A percentile compares a stretch with the other conserved stretches of the same genome.
phyloP scores from a whole-genome alignment of 2,888 invertebrate genomes.

The Cryptophagus acutangulus region DNA sequence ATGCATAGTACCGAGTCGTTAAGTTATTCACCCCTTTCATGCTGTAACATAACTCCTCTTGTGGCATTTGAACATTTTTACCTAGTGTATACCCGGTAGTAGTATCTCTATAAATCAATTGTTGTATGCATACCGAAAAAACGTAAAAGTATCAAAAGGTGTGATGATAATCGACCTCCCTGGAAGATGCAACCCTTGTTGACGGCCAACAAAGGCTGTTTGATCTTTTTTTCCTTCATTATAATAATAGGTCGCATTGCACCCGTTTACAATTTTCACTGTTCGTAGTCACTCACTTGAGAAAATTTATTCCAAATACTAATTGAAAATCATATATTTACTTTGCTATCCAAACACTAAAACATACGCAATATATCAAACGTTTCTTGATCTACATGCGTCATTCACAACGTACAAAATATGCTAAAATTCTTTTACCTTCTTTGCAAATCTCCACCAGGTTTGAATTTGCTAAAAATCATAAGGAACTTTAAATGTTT shows the following conservation, averaged over 20 bases:
- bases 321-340: constrained; percentile 9
- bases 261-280: constrained; percentile 24
- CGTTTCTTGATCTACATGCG: too few species aligned
- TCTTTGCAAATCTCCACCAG: too few species aligned
- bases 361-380: neutral
- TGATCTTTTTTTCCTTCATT: constrained; percentile 30
- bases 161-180: constrained; percentile 43
- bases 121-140: constrained; percentile 18
- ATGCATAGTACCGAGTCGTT: too few species aligned
- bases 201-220: constrained; percentile 34
- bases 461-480: too few species aligned
- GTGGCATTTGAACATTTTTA: constrained; percentile 20
- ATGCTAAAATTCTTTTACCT: too few species aligned
- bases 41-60: constrained; percentile 20
- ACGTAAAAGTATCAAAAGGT: constrained; percentile 36
- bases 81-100: constrained; percentile 31
- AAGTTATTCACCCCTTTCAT: constrained; percentile 31
- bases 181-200: constrained; percentile 38
- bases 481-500: too few species aligned
- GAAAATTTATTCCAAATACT: constrained; percentile 24
- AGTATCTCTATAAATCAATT: constrained; percentile 41
- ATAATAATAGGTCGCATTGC: constrained; percentile 23
- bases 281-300: constrained; percentile 29
- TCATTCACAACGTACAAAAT: too few species aligned
- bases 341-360: constrained; percentile 3